phyloP scores from a whole-genome alignment of 2,888 invertebrate genomes.

The Octonoba sinensis region DNA sequence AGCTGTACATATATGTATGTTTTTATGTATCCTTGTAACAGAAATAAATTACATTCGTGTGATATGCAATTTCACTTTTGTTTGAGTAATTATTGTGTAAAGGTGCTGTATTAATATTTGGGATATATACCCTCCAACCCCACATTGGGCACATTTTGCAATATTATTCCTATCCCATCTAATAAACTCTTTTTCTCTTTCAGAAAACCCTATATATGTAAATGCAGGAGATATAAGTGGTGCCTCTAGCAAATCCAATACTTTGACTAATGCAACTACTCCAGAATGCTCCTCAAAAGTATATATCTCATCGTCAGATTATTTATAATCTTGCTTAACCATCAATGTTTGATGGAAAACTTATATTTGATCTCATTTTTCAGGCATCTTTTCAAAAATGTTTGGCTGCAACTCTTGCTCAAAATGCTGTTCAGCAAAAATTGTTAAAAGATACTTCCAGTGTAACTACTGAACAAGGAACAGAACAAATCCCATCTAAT shows the following conservation, averaged over 20 bases:
- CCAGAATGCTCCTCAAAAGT: constrained; percentile 36
- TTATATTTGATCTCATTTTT: not conserved
- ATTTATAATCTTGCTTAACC: not conserved
- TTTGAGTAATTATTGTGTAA: no score
- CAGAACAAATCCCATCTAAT: not conserved
- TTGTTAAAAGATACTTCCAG: constrained; percentile 39
- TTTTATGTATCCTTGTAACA: no score
- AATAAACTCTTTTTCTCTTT: not conserved
- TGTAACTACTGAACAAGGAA: constrained; percentile 21
- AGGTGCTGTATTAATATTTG: no score
- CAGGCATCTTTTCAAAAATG: constrained; percentile 55
- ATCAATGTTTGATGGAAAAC: not conserved
- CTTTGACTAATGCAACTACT: constrained; percentile 17
- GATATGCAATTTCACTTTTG: no score
- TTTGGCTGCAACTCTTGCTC: constrained; percentile 58
- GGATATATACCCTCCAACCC: no score
- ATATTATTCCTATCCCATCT: no score
- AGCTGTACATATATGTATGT: no score
- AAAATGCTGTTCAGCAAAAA: constrained; percentile 58
- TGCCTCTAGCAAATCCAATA: constrained; percentile 54
- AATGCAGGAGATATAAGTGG: constrained; percentile 53
- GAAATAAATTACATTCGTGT: no score
- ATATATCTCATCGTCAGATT: not conserved
- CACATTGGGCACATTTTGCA: no score
- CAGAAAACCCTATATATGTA: constrained; percentile 49